Percentiles rank a stretch among this genome's conserved stretches.
These are phyloP conservation scores for Tyria jacobaeae DNA, from an alignment of 2,888 invertebrate genomes.

Conservation along the genomic window DNA sequence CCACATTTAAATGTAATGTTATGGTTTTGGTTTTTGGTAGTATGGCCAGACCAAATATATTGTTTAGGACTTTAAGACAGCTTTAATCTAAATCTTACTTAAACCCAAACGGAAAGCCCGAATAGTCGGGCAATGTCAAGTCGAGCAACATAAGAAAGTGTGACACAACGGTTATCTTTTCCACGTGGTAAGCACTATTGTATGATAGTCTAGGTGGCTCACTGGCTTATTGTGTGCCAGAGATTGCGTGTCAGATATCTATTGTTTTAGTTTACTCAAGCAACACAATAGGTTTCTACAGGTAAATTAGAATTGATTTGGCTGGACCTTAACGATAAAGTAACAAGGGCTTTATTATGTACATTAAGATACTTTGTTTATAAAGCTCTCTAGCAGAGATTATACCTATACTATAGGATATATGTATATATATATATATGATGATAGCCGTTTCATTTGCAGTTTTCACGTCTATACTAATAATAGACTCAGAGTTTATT, in stretches of 20 bases:
- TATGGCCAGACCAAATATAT: no score
- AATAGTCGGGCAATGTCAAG: neutral
- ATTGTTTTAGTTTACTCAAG: constrained; percentile 32
- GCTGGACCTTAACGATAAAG: neutral
- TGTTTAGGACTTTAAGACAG: no score
- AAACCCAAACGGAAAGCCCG: no score
- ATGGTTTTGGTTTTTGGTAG: no score
- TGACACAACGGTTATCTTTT: constrained; percentile 31
- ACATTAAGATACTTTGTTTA: neutral
- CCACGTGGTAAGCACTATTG: constrained; percentile 25
- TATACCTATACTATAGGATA: no score
- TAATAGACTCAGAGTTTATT: no score
- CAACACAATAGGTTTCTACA: constrained; percentile 12
- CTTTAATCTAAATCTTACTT: no score
- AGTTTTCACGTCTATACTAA: no score
- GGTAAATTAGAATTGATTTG: constrained; percentile 10
- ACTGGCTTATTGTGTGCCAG: constrained; percentile 32
- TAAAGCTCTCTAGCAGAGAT: no score
- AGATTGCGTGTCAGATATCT: constrained; percentile 34
- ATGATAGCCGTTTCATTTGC: no score
- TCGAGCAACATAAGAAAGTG: constrained; percentile 21
- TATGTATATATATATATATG: no score
- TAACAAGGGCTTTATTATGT: constrained; percentile 12
- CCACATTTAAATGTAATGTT: no score
- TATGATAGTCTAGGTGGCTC: constrained; percentile 29